phyloP scores from a whole-genome alignment of 2,888 invertebrate species.

The Tetragonisca angustula region DNA sequence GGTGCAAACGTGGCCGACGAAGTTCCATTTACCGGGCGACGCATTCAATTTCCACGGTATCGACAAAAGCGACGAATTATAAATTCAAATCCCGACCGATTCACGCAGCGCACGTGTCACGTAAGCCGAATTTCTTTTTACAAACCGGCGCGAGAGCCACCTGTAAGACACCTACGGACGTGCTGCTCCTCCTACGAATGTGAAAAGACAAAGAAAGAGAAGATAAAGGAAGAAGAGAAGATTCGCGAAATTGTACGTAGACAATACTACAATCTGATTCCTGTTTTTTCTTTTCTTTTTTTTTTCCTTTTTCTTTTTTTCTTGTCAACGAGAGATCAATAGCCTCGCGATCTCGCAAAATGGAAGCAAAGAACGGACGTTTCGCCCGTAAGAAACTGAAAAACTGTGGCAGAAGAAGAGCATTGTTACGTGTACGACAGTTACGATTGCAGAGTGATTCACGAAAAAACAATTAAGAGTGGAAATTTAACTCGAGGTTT shows the following conservation, averaged over 20 bases:
- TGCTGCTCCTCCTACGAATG: slow-evolving; percentile 28
- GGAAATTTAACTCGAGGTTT: not conserved
- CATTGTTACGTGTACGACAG: not conserved
- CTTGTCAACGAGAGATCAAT: slow-evolving; percentile 19
- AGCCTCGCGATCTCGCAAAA: not conserved
- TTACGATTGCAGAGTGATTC: not conserved
- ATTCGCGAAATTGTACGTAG: slow-evolving; percentile 32
- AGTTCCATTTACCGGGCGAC: slow-evolving; percentile 74
- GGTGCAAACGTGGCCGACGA: slow-evolving; percentile 70
- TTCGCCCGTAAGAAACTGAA: not conserved
- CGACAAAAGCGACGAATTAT: slow-evolving; percentile 78
- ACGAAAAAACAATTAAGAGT: slow-evolving; percentile 18
- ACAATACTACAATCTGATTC: slow-evolving; percentile 30
- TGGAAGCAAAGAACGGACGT: not conserved
- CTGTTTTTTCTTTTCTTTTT: not conserved
- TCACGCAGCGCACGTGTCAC: slow-evolving; percentile 72
- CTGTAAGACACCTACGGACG: slow-evolving; percentile 54
- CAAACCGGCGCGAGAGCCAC: slow-evolving; percentile 55
- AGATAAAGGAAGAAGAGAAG: not conserved
- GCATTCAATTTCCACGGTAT: slow-evolving; percentile 78
- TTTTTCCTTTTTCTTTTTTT: not conserved
- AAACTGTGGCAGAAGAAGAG: not conserved
- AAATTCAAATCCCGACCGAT: slow-evolving; percentile 76
- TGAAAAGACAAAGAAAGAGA: not conserved
- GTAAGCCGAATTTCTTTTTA: slow-evolving; percentile 72